A percentile compares a stretch with the other conserved stretches of the same genome.
These are phyloP conservation scores for Gnathonemus longibarbis DNA, from an alignment of 2,113 vertebrate species.

Conservation along the genomic window DNA sequence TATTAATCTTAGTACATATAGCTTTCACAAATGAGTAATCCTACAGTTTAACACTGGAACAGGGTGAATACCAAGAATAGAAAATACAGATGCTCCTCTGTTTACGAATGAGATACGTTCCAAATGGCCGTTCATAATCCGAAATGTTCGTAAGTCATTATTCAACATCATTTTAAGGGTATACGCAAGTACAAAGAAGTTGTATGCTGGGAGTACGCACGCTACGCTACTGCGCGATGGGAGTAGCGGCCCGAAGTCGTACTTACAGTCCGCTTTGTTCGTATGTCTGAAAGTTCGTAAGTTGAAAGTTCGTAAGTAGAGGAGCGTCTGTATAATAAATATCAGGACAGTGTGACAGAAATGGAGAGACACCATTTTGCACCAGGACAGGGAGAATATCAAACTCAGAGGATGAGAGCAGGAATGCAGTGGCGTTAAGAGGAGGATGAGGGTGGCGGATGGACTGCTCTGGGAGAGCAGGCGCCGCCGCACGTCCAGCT, in stretches of 20 bases:
- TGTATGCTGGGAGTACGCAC: too few relatives aligned
- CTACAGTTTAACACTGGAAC: background rate
- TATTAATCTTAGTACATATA: background rate
- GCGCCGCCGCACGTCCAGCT: background rate
- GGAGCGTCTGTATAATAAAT: background rate
- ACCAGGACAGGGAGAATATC: background rate
- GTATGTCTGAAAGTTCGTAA: too few relatives aligned
- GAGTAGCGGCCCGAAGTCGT: too few relatives aligned
- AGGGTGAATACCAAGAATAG: background rate
- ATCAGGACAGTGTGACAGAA: background rate
- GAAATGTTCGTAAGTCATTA: too few relatives aligned
- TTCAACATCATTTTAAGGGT: too few relatives aligned
- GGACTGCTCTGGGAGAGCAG: background rate
- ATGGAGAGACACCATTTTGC: background rate
- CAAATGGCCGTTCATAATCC: too few relatives aligned
- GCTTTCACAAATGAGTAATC: background rate
- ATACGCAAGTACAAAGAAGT: too few relatives aligned
- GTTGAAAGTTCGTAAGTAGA: too few relatives aligned
- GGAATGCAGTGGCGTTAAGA: background rate
- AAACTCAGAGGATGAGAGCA: background rate
- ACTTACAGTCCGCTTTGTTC: too few relatives aligned
- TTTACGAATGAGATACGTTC: too few relatives aligned
- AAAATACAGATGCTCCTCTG: too few relatives aligned
- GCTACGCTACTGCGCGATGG: too few relatives aligned
- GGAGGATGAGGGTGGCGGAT: background rate